Base-by-base conservation (phyloP, 1,140 invertebrate species). In the Saccostrea cuccullata region DNA sequence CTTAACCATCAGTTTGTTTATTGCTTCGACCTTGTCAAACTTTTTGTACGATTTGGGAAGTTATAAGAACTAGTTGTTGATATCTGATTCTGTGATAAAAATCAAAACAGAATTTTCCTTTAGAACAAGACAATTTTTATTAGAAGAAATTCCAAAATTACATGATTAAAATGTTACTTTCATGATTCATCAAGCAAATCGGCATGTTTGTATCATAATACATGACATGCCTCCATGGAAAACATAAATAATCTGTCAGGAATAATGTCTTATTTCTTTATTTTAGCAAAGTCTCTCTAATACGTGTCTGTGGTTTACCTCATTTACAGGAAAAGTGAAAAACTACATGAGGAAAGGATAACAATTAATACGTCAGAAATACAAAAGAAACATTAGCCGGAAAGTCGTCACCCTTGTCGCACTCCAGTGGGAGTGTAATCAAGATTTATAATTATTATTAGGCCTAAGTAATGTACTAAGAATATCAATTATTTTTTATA, bases 141-240 rank as follows among this genome's bases (percentile, higher is more conserved):
- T 30, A 30, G 70, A 26, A 26, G 70, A 77, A 77, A 77, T 77
- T 77, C 70, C 30, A 77, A 23, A 77, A 36, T 77, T 13, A 15
- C 70, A 77, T 77, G 70, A 15, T 77, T 77, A 26, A 77, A 77
- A 15, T 77, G 13, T 36, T 77, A 77, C 26, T 36, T 77, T 26
- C 23, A 73, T 73, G 67, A 73, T 30, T 77, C 70, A 77, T 77
- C 70, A 67, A 67, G n/a, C 60, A 67, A 67, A n/a, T 67, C 60
- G 15, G 70, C 70, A 77, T 77, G 70, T 77, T 77, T 77, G 13
- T 30, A 6, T 40, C 26, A 30, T 77, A 36, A 30, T 36, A 77
- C 67, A 73, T 73, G 67, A 73, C 26, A 26, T 77, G 26, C 9
- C 15, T 77, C 26, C 8, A 77, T 77, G 70, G 26, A 77, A 77